These are phyloP conservation scores for Drosophila willistoni DNA, from an alignment of 1,140 invertebrate genomes.

Conservation along the genomic window DNA sequence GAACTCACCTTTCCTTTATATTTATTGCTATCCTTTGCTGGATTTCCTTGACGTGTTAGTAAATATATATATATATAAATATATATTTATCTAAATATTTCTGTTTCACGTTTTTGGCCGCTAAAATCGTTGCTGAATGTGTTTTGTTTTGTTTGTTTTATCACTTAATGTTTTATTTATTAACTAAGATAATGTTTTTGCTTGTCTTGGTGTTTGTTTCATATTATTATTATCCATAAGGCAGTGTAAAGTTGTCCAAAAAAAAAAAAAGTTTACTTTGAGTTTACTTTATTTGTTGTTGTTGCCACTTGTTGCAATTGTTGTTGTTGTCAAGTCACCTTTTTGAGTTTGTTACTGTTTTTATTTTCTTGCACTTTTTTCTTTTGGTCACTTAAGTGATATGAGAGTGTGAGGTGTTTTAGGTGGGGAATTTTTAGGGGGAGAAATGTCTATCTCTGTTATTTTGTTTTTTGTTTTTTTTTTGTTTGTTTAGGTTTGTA, in stretches of 20 bases:
- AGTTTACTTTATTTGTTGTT: constrained; percentile 45
- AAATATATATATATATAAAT: constrained; percentile 22
- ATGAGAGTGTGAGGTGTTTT: not conserved
- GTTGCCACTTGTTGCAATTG: constrained; percentile 30
- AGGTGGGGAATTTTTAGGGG: not conserved
- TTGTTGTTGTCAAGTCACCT: constrained; percentile 41
- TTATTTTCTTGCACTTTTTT: not conserved
- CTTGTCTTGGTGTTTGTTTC: constrained; percentile 33
- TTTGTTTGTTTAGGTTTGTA: not conserved
- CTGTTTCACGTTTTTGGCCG: constrained; percentile 35
- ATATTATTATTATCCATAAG: constrained; percentile 61
- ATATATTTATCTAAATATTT: constrained; percentile 8
- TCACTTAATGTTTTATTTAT: constrained; percentile 29
- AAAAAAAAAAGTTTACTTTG: constrained; percentile 52
- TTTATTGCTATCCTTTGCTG: constrained; percentile 28
- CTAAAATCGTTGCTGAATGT: constrained; percentile 50
- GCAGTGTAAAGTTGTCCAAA: constrained; percentile 76
- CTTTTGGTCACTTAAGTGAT: constrained; percentile 33
- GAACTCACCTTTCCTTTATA: constrained; percentile 56
- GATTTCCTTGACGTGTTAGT: constrained; percentile 8
- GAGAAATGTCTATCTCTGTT: constrained; percentile 16
- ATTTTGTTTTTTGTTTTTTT: too few species aligned
- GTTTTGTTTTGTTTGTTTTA: constrained; percentile 19
- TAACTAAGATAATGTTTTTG: constrained; percentile 45
- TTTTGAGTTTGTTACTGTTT: constrained; percentile 20